Base-by-base conservation (phyloP, 1,140 invertebrate genomes). In the Zaprionus ornatus region DNA sequence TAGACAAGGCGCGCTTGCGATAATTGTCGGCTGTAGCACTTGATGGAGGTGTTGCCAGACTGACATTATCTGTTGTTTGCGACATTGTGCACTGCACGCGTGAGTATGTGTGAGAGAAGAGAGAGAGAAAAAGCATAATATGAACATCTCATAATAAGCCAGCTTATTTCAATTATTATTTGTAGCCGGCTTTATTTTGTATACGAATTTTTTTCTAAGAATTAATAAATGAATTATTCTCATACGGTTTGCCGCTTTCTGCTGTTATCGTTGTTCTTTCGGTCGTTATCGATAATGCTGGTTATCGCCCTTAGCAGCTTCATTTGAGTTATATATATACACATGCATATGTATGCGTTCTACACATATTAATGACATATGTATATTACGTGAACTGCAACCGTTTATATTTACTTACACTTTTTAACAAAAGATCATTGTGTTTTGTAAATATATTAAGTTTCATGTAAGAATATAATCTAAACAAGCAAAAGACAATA, bases 121-220 rank as follows among this genome's bases (percentile, higher is more conserved):
- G 37, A 60, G 23, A 76, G 69, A 76, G 69, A 76, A 72, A 74
- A 72, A 72, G 74, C 68, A 76, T 66, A 76, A 72, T 72, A 63
- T 72, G 62, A 76, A 76, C 68, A 76, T 65, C 68, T 76, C 69
- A 65, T 65, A 66, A 66, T 66, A 66, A 66, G 74, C 61, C 74
- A 72, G 68, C 69, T 72, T 66, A 61, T 66, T 66, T 65, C 69
- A 67, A 56, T 40, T 73, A 40, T n/a, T 12, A 57, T 71, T 71
- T 75, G 52, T 45, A 72, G 68, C 65, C 63, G 63, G 70, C 63
- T 57, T 77, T 67, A 15, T n/a, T 73, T 48, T 61, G 45, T 60
- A 64, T 25, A 52, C 5, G 40, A 63, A 15, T 32, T 67, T 54
- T 61, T 45, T 59, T 59, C 19, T 54, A 57, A 35, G 25, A 23